Evolutionary conservation across 1,140 invertebrate genomes (phyloP).

Genomic region (Trypoxylus dichotomus): DNA sequence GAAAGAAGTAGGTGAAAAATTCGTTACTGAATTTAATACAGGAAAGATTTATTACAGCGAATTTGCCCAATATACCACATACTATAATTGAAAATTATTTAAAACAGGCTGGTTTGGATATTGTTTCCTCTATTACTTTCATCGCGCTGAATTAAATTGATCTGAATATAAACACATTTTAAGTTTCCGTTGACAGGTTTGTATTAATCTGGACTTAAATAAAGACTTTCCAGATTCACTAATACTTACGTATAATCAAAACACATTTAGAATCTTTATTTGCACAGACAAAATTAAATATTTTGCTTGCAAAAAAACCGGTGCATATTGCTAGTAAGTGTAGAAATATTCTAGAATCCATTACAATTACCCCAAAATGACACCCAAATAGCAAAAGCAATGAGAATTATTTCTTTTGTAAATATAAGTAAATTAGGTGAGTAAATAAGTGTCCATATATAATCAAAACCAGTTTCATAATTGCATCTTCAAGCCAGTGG

Average conservation of each 20-base stretch:
- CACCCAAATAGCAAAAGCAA: background rate
- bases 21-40: no score
- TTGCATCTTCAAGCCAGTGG: no score
- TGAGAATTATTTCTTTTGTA: no score
- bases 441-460: no score
- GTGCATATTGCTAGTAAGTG: background rate
- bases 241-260: background rate
- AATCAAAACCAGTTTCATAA: no score
- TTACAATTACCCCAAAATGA: background rate
- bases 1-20: no score
- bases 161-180: constrained; percentile 29
- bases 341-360: background rate
- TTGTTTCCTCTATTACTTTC: constrained; percentile 28
- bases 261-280: constrained; percentile 21
- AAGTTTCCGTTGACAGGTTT: constrained; percentile 30
- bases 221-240: background rate
- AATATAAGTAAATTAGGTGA: no score
- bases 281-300: background rate
- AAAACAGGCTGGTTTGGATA: constrained; percentile 4
- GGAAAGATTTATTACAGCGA: constrained; percentile 6
- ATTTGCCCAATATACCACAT: constrained; percentile 28
- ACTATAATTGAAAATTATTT: constrained; percentile 19
- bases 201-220: constrained; percentile 17
- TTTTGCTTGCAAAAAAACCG: background rate
- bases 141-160: constrained; percentile 22